These are phyloP conservation scores for Channa maculata DNA, from an alignment of 2,113 vertebrate genomes.

Conservation along the genomic window DNA sequence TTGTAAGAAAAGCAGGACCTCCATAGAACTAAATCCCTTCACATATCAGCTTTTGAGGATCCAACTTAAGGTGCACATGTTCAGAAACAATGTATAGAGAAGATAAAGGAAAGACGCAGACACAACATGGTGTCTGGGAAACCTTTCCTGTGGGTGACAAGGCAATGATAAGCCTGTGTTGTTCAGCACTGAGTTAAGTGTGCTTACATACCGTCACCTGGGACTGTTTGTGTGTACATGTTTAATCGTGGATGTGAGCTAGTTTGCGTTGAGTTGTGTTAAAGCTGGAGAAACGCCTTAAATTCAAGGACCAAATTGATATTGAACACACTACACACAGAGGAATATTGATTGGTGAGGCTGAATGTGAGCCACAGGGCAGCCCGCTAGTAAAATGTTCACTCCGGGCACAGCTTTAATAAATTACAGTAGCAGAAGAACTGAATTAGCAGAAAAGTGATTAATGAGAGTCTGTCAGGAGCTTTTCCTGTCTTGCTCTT, in stretches of 20 bases:
- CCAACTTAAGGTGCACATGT: neutral
- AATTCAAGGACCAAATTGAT: no score
- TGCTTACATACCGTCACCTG: no score
- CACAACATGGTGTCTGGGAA: neutral
- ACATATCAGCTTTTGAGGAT: neutral
- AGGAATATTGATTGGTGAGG: neutral
- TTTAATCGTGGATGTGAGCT: neutral
- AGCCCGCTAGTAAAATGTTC: neutral
- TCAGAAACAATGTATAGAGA: neutral
- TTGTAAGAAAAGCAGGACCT: no score
- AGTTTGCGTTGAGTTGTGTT: neutral
- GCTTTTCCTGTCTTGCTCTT: neutral
- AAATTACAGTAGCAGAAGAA: no score
- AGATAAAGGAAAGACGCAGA: neutral
- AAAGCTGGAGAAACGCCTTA: neutral
- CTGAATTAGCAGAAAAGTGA: neutral
- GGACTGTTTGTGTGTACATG: neutral
- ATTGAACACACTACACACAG: neutral
- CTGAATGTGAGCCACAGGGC: constrained; percentile 11
- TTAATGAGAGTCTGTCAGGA: constrained; percentile 1
- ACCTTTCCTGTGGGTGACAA: neutral
- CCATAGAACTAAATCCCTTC: neutral
- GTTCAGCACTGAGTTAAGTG: no score
- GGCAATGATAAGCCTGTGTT: neutral
- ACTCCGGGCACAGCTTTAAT: constrained; percentile 6